Base-by-base conservation (phyloP, 2,888 invertebrate species). In the Drosophila algonquin region DNA sequence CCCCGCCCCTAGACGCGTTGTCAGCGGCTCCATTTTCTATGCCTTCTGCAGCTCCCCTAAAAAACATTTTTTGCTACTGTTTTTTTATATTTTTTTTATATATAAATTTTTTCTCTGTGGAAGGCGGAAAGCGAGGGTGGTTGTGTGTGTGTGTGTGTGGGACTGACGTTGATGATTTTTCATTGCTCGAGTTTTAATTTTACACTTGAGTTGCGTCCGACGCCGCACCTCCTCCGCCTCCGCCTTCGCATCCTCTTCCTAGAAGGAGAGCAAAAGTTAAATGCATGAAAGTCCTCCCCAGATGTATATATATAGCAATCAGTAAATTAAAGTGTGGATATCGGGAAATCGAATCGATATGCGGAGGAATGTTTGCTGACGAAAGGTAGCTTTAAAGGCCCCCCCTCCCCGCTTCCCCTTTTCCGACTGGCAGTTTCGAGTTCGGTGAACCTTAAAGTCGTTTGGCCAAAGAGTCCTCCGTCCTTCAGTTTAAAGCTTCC, bases 141-240 rank as follows among this genome's bases (percentile, higher is more conserved):
- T 45, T 63, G 46, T 46, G 35, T 24, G 4, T 24, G 24, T 24
- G 24, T 24, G 35, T 1, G 79, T 59, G 51, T 80, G 80, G 70
- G 73, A 73, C 77, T 84, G 83, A 83, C 86, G 88, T 83, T 90
- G 89, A 90, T 90, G 90, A 90, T 90, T 90, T 90, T 90, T 91
- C 90, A 91, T 90, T 90, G 91, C 90, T 90, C 81, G 80, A 89
- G 88, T 91, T 90, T 90, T 91, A 90, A 90, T 90, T 91, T 90
- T 90, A 90, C 90, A 90, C 90, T 90, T 90, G 90, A 90, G 90
- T 89, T 89, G 89, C 86, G 77, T 75, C 77, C 79, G 77, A 65
- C 63, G 75, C 70, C 77, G 35, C 46, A 63, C 57, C 67, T 27
- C 40, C 59, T 67, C 73, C 73, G 64, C 63, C 54, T 14, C 3